phyloP scores from a whole-genome alignment of 2,113 vertebrate genomes.

The Muntiacus reevesi region DNA sequence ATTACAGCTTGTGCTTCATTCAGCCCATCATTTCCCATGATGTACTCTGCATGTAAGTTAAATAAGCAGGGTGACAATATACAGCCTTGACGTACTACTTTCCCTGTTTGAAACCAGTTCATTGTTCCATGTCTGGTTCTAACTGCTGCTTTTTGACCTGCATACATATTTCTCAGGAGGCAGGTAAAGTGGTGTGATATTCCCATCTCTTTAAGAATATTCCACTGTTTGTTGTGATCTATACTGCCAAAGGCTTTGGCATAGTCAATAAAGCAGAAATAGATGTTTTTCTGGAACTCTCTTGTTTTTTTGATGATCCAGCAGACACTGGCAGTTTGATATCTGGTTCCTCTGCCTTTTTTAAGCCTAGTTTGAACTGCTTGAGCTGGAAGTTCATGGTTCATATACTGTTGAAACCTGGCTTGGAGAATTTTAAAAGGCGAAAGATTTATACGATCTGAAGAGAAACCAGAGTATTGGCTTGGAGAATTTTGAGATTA shows the following conservation, averaged over 20 bases:
- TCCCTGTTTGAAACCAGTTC: not conserved
- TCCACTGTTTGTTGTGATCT: not conserved
- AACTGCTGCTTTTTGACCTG: not conserved
- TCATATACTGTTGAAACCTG: not conserved
- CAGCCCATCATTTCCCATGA: not conserved
- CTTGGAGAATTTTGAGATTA: not conserved
- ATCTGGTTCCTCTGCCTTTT: not conserved
- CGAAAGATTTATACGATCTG: no score
- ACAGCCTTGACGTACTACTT: not conserved
- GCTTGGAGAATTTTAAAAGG: not conserved
- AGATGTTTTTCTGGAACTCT: not conserved
- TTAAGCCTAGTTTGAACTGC: not conserved
- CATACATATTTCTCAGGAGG: not conserved
- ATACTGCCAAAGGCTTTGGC: not conserved
- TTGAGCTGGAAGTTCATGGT: not conserved
- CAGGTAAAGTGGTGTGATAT: not conserved
- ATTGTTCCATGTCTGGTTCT: not conserved
- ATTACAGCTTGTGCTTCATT: not conserved
- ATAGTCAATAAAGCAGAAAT: not conserved
- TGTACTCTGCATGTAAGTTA: not conserved
- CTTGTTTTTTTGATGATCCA: not conserved
- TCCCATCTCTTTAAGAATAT: not conserved
- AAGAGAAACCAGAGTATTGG: no score
- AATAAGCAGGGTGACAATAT: not conserved
- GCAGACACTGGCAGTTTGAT: not conserved